Evolutionary conservation across 2,113 vertebrate species (phyloP), one percentile per base, ranked within the genome.

Genomic region (Festucalex cinctus): DNA sequence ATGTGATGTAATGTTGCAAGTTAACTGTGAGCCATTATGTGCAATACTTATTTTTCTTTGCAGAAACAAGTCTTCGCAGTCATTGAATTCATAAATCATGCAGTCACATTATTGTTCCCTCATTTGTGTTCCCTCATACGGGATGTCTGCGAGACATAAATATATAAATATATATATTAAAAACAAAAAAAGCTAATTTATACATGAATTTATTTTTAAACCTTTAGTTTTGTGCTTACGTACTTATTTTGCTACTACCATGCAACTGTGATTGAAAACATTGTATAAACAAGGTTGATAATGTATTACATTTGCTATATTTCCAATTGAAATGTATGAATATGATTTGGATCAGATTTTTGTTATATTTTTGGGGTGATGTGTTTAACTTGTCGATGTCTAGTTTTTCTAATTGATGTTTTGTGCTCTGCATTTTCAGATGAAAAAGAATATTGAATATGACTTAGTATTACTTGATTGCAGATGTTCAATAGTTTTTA

Each of bases 241-340:
- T 94, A 96, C 95, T 97, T 98, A 97, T 98, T 99, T 99, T 99
- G 95, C 96, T 98, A 98, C 96, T 94, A 98, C 97, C 95, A 92
- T 98, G 96, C 96, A 98, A 98, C 97, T 98, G 96, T 99, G 95
- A 95, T 95, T 95, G 92, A 96, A 95, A 96, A 94, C 95, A 93
- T 96, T 98, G 95, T 98, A 98, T 95, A 96, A 96, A 98, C 94
- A 95, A 95, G 94, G 94, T 97, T 93, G 93, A 95, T 95, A 94
- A 97, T 95, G 95, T 96, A 96, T 95, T 95, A 93, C 93, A 94
- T 95, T 96, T 96, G 95, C 95, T 98, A 96, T 97, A 96, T 97
- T 98, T 98, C 98, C 94, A 94, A 95, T 93, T 96, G 95, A 95
- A 98, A 97, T 96, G 95, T 95, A 95, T 93, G 95, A 94, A 94